Conservation (phyloP, 1,140 invertebrate species). For the Oncopeltus fasciatus region DNA sequence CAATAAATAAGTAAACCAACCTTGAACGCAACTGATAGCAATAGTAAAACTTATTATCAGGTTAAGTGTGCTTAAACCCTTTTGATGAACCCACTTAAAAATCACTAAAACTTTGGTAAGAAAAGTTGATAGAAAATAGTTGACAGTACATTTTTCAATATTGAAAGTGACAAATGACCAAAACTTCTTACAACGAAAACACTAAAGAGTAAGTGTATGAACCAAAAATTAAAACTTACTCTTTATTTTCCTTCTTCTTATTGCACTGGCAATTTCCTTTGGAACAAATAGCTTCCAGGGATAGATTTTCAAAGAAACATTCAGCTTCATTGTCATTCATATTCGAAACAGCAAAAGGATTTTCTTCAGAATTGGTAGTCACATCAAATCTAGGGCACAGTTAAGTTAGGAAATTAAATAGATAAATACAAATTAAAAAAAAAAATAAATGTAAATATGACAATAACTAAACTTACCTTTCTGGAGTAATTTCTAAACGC, state of each 20-base stretch:
- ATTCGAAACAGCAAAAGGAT: background rate
- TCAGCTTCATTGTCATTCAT: slow-evolving; percentile 1
- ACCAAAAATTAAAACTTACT: slow-evolving; percentile 3
- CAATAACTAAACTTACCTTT: slow-evolving; percentile 14
- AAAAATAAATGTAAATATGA: background rate
- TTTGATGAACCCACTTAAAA: no score
- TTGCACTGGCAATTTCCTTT: slow-evolving; percentile 16
- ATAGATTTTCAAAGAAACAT: slow-evolving; percentile 9
- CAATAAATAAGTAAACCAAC: no score
- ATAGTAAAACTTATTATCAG: no score
- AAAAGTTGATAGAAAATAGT: no score
- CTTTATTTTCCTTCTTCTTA: slow-evolving; percentile 15
- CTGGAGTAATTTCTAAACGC: slow-evolving; percentile 17
- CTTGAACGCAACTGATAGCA: no score
- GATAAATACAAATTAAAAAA: background rate
- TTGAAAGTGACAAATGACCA: no score
- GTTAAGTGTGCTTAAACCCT: no score
- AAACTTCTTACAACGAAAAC: no score
- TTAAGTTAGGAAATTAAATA: background rate
- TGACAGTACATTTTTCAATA: no score
- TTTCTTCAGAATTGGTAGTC: background rate
- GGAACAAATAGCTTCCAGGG: slow-evolving; percentile 8
- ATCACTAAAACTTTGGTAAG: no score
- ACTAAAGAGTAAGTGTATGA: no score
- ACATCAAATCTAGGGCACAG: background rate